Evolutionary conservation across 1,140 invertebrate genomes (phyloP).

Genomic region (Acarapis woodi): DNA sequence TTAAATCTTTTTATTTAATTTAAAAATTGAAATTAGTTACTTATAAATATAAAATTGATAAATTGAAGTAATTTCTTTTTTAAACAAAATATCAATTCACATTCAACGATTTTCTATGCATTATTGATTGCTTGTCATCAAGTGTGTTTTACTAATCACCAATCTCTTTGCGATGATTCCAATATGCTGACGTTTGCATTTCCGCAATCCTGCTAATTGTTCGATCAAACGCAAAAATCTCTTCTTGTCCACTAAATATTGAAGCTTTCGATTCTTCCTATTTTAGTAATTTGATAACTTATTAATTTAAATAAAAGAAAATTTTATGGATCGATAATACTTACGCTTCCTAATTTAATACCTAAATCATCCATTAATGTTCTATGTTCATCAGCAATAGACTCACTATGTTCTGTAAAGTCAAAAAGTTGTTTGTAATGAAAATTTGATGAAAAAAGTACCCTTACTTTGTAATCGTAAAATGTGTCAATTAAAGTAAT

Average conservation of each 20-base stretch:
- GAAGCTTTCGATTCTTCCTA: constrained; percentile 37
- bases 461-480: constrained; percentile 66
- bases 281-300: too few relatives aligned
- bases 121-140: too few relatives aligned
- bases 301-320: constrained; percentile 7
- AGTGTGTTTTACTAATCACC: too few relatives aligned
- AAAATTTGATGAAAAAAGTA: constrained; percentile 45
- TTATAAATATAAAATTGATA: too few relatives aligned
- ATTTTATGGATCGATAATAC: constrained; percentile 1
- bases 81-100: too few relatives aligned
- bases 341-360: constrained; percentile 27
- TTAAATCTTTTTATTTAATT: too few relatives aligned
- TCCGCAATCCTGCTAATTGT: constrained; percentile 68
- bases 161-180: constrained; percentile 29
- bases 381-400: constrained; percentile 33
- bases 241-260: constrained; percentile 87
- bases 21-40: too few relatives aligned
- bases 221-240: constrained; percentile 81
- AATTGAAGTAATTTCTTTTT: too few relatives aligned
- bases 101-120: too few relatives aligned
- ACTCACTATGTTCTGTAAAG: constrained; percentile 21
- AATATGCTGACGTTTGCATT: constrained; percentile 81
- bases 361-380: constrained; percentile 77
- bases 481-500: constrained; percentile 90
- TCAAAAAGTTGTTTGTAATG: constrained; percentile 43